Percentiles rank a stretch among this genome's conserved stretches.
phyloP scores from a whole-genome alignment of 53 echinoderm and acorn worm genomes.

The Antedon mediterranea region DNA sequence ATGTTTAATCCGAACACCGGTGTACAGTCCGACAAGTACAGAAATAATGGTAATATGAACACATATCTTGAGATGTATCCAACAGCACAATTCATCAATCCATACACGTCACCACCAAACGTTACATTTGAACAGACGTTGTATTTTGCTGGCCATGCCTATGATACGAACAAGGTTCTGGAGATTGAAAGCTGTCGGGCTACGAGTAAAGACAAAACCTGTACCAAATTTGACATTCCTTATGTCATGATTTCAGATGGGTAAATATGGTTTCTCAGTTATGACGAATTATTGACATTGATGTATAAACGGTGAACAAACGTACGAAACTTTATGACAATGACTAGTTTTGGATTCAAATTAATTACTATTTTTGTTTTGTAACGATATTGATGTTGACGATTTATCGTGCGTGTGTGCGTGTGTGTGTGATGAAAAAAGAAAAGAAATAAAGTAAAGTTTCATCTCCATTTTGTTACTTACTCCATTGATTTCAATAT shows the following conservation, averaged over 20 bases:
- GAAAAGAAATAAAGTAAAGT: no score
- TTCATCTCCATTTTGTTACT: no score
- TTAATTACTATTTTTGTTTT: no score
- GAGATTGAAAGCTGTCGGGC: neutral
- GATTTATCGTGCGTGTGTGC: no score
- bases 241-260: neutral
- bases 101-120: neutral
- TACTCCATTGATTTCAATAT: no score
- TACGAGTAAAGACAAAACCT: neutral
- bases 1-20: neutral
- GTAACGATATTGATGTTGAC: no score
- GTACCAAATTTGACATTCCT: neutral
- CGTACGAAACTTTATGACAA: no score
- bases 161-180: neutral
- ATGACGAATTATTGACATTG: no score
- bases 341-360: no score
- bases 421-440: no score
- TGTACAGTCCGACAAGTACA: neutral
- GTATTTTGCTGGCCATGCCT: neutral
- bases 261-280: neutral
- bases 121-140: neutral
- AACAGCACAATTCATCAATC: neutral
- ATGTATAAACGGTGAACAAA: no score
- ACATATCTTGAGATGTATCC: neutral
- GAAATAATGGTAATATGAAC: neutral